These are phyloP conservation scores for Cliona cf. orientalis DNA, from an alignment of 37 sponge, comb jelly and placozoan species.

Conservation along the genomic window DNA sequence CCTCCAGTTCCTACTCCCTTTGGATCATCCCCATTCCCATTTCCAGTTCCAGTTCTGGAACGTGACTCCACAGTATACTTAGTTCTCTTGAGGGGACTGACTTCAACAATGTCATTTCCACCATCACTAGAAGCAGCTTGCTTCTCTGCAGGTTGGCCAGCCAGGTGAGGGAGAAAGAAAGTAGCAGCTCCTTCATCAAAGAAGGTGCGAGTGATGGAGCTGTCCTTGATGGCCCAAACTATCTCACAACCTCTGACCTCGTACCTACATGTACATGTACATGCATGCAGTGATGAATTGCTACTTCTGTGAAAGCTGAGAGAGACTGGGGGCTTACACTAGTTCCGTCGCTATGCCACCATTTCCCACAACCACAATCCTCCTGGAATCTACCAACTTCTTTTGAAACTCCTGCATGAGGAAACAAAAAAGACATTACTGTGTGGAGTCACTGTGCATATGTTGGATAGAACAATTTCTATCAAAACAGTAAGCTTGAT, in stretches of 20 bases:
- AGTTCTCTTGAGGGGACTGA: conserved; percentile 62
- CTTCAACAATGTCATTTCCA: conserved; percentile 3
- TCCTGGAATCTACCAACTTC: conserved; percentile 65
- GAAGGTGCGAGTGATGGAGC: conserved; percentile 84
- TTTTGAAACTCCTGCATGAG: conserved; percentile 77
- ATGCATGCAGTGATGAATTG: background rate
- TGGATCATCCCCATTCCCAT: background rate
- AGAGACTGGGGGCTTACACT: conserved; percentile 68
- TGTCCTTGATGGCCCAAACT: conserved; percentile 95
- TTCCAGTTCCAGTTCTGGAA: background rate
- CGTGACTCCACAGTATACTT: conserved; percentile 70
- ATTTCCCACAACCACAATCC: conserved; percentile 93
- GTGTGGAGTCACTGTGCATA: background rate
- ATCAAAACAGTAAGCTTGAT: too few relatives aligned
- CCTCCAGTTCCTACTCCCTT: conserved; percentile 54
- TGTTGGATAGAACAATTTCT: too few relatives aligned
- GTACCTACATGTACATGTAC: conserved; percentile 48
- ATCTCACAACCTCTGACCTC: conserved; percentile 81
- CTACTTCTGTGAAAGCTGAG: background rate
- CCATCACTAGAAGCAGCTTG: background rate
- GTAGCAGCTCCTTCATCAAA: conserved; percentile 94
- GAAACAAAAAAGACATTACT: background rate
- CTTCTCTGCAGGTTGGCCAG: background rate
- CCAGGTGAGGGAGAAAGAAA: conserved; percentile 85
- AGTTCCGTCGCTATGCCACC: conserved; percentile 98